Percentiles rank a stretch among this genome's conserved stretches.
Evolutionary conservation across 1,140 invertebrate species (phyloP).

Genomic region (Saccostrea echinata): DNA sequence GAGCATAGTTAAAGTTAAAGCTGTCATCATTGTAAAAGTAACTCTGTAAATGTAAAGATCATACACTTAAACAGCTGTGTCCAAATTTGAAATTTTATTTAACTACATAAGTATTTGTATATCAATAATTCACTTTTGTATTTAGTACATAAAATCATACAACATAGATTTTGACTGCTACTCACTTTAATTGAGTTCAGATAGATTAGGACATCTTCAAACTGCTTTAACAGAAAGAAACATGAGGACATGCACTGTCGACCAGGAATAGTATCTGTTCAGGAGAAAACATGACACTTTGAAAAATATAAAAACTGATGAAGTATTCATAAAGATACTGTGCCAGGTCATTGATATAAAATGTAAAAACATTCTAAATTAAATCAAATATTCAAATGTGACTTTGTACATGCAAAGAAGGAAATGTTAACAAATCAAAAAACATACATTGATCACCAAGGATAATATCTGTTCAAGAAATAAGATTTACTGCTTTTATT

Average conservation of each 20-base stretch:
- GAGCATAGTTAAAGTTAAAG: slow-evolving; percentile 98
- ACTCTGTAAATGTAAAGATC: slow-evolving; percentile 79
- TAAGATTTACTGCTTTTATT: background rate
- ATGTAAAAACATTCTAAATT: background rate
- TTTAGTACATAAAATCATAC: background rate
- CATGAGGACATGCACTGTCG: slow-evolving; percentile 98
- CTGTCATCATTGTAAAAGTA: slow-evolving; percentile 97
- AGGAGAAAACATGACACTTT: background rate
- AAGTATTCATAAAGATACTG: background rate
- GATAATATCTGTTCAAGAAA: background rate
- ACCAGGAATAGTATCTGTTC: slow-evolving; percentile 85
- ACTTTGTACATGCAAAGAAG: background rate
- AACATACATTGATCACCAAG: slow-evolving; percentile 1
- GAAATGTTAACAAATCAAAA: background rate
- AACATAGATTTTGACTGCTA: background rate
- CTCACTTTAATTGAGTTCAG: slow-evolving; percentile 95
- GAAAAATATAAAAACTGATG: background rate
- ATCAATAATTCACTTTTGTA: background rate
- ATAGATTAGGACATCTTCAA: slow-evolving; percentile 97
- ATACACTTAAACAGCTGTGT: background rate
- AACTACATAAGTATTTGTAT: background rate
- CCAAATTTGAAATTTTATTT: background rate
- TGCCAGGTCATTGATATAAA: background rate
- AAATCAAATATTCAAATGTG: background rate
- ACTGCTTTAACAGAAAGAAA: slow-evolving; percentile 95